These are phyloP conservation scores for Gryon sp. DNA, from an alignment of 1,140 invertebrate genomes.

Conservation along the genomic window DNA sequence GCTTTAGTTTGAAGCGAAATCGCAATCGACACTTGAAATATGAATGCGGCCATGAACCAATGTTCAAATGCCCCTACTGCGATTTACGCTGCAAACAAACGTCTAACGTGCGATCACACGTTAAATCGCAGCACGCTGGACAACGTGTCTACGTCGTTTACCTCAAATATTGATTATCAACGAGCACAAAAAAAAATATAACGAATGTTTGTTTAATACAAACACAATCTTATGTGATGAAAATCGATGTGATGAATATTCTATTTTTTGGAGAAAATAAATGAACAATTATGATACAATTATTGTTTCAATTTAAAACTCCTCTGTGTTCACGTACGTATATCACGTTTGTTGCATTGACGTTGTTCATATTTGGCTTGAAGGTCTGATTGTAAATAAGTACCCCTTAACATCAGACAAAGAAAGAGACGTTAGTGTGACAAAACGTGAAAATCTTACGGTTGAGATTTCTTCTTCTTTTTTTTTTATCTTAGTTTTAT, in stretches of 20 bases:
- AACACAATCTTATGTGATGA: too few species aligned
- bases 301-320: constrained; percentile 32
- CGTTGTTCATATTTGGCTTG: too few species aligned
- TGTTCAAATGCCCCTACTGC: constrained; percentile 79
- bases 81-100: constrained; percentile 69
- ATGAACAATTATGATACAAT: neutral
- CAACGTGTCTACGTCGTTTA: constrained; percentile 40
- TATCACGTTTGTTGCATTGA: constrained; percentile 7
- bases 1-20: constrained; percentile 72
- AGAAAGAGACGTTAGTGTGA: constrained; percentile 15
- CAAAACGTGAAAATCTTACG: neutral
- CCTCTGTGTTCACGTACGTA: constrained; percentile 18
- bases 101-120: constrained; percentile 45
- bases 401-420: neutral
- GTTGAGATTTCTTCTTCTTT: neutral
- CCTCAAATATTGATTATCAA: constrained; percentile 21
- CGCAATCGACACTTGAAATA: constrained; percentile 45
- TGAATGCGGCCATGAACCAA: constrained; percentile 79
- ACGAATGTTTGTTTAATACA: too few species aligned
- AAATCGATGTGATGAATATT: neutral
- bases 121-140: constrained; percentile 42
- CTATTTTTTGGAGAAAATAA: constrained; percentile 30
- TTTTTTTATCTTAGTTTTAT: neutral
- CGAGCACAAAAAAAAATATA: too few species aligned
- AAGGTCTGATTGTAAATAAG: constrained; percentile 29